Evolutionary conservation across 2,888 invertebrate genomes (phyloP).

Genomic region (Hypomecis punctinalis): DNA sequence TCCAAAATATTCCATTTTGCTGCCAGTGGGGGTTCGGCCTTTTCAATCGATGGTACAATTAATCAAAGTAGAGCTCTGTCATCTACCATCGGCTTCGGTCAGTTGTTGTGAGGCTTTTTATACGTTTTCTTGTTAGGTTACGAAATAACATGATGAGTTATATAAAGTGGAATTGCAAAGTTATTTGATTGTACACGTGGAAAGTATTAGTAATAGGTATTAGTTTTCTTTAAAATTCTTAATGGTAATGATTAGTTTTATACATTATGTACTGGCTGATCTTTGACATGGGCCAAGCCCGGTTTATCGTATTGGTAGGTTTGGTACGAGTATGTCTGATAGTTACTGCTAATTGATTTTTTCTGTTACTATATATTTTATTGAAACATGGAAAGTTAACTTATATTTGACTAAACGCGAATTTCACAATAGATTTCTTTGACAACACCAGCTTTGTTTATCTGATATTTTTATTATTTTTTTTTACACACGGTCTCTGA

Average conservation of each 20-base stretch:
- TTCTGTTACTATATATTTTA: too few species aligned
- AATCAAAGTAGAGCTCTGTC: constrained; percentile 83
- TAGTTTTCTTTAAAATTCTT: not conserved
- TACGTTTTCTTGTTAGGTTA: constrained; percentile 25
- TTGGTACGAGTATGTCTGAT: too few species aligned
- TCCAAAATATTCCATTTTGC: constrained; percentile 81
- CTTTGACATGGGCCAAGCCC: too few species aligned
- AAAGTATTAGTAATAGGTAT: not conserved
- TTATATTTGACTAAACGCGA: too few species aligned
- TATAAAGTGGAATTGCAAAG: constrained; percentile 19
- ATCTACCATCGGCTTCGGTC: constrained; percentile 73
- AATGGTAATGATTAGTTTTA: not conserved
- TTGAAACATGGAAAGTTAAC: too few species aligned
- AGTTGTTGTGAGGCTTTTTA: constrained; percentile 48
- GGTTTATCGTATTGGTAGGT: too few species aligned
- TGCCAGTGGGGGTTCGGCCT: constrained; percentile 80
- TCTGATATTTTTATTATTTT: too few species aligned
- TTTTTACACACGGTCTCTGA: too few species aligned
- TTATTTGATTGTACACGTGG: not conserved
- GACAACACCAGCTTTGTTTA: too few species aligned
- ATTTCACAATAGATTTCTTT: too few species aligned
- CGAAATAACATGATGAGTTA: constrained; percentile 26
- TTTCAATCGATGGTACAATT: constrained; percentile 82
- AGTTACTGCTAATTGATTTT: too few species aligned
- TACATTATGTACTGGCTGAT: too few species aligned